Percentiles rank a stretch among this genome's conserved stretches.
phyloP scores from a whole-genome alignment of 2,113 vertebrate genomes.

The Arothron firmamentum region DNA sequence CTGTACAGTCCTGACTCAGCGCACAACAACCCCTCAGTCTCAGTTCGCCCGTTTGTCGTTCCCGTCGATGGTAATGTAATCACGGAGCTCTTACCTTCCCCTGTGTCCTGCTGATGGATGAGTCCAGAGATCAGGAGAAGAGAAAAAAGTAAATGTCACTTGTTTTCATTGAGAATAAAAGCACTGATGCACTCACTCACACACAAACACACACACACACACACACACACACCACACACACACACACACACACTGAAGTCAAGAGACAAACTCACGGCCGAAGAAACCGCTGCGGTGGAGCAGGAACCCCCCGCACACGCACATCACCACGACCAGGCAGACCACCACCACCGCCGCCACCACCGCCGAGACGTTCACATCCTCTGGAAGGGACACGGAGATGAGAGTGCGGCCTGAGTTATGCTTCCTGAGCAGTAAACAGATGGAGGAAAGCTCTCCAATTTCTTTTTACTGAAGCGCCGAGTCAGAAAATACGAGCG shows the following conservation, averaged over 20 bases:
- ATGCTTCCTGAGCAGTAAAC: neutral
- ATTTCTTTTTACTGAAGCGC: neutral
- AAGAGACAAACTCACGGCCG: slow-evolving; percentile 75
- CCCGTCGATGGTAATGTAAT: slow-evolving; percentile 67
- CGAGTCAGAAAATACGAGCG: neutral
- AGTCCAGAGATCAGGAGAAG: slow-evolving; percentile 6
- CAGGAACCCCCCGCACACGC: slow-evolving; percentile 80
- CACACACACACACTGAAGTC: no score
- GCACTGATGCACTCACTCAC: neutral
- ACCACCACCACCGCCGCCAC: slow-evolving; percentile 76
- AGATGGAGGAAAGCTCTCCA: neutral
- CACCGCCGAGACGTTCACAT: slow-evolving; percentile 81
- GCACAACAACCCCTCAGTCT: slow-evolving; percentile 23
- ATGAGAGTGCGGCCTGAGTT: neutral
- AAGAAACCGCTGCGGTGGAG: slow-evolving; percentile 86
- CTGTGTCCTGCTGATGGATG: slow-evolving; percentile 68
- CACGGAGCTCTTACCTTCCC: slow-evolving; percentile 74
- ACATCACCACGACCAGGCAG: slow-evolving; percentile 74
- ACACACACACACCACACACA: no score
- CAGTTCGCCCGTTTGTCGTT: slow-evolving; percentile 42
- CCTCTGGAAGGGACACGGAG: slow-evolving; percentile 73
- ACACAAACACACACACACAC: no score
- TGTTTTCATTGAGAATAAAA: neutral
- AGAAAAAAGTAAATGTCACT: slow-evolving; percentile 25
- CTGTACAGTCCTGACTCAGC: slow-evolving; percentile 59